These are phyloP conservation scores for Masnerella sp. DNA, from an alignment of 2,888 invertebrate species.

Conservation along the genomic window DNA sequence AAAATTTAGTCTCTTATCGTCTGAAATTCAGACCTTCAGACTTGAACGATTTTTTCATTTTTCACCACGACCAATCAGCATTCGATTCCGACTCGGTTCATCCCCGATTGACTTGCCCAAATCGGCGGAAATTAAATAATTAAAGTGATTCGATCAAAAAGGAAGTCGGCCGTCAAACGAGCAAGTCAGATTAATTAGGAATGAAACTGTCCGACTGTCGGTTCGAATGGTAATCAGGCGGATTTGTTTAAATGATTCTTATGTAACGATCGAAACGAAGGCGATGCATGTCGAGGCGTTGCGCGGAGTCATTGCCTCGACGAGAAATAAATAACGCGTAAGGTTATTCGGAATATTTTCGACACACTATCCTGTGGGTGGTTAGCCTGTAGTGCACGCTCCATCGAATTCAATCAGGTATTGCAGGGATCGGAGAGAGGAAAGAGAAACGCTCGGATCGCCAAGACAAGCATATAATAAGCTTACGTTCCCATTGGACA, in stretches of 20 bases:
- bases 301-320: constrained; percentile 66
- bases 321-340: constrained; percentile 64
- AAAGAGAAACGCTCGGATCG: constrained; percentile 50
- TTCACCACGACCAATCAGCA: no score
- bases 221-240: not conserved
- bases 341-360: constrained; percentile 66
- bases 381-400: constrained; percentile 72
- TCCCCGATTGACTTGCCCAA: no score
- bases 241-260: constrained; percentile 46
- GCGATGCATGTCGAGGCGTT: constrained; percentile 25
- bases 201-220: constrained; percentile 1
- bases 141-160: no score
- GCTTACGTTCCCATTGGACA: constrained; percentile 52
- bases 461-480: constrained; percentile 54
- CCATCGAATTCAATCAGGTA: constrained; percentile 64
- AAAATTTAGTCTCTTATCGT: no score
- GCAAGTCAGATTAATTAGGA: constrained; percentile 23
- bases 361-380: constrained; percentile 75
- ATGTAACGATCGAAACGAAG: constrained; percentile 20
- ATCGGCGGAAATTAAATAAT: no score
- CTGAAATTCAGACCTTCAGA: no score
- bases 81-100: no score
- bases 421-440: constrained; percentile 51
- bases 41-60: no score
- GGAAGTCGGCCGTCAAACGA: constrained; percentile 4